Conservation (phyloP, 2,113 vertebrate species). For the Paedocypris sp. region DNA sequence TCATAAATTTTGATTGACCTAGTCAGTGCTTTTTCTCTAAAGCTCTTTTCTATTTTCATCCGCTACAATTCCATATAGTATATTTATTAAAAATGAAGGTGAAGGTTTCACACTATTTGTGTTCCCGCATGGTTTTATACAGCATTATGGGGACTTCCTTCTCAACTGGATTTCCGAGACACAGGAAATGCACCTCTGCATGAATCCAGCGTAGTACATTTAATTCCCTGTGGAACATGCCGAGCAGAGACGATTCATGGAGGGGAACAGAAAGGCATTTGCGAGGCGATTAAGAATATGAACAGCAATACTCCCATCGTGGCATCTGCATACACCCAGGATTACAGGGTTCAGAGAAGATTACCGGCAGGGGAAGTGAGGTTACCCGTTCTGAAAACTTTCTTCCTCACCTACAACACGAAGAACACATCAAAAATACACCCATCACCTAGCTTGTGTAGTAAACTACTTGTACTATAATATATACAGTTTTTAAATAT, state of each 20-base stretch:
- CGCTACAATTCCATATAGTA: constrained; percentile 52
- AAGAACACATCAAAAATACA: constrained; percentile 10
- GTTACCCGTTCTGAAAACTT: constrained; percentile 63
- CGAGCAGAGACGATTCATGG: constrained; percentile 55
- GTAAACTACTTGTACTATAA: background rate
- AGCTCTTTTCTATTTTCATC: constrained; percentile 25
- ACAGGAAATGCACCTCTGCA: constrained; percentile 60
- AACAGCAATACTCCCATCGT: constrained; percentile 75
- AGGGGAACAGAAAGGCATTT: constrained; percentile 64
- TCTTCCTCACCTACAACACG: constrained; percentile 53
- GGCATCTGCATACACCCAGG: constrained; percentile 68
- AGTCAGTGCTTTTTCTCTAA: background rate
- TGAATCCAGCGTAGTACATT: constrained; percentile 72
- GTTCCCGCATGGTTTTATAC: constrained; percentile 54
- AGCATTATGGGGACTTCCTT: constrained; percentile 58
- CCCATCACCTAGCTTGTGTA: constrained; percentile 17
- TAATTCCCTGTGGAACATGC: constrained; percentile 63
- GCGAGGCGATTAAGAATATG: constrained; percentile 76
- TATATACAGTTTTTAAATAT: background rate
- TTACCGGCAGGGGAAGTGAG: constrained; percentile 69
- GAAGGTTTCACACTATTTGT: constrained; percentile 42
- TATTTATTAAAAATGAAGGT: constrained; percentile 65
- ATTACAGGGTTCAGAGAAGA: constrained; percentile 78
- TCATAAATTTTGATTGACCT: too few species aligned
- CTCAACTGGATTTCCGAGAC: constrained; percentile 51